phyloP scores from a whole-genome alignment of 2,888 invertebrate species.

The Drosophila quinaria region DNA sequence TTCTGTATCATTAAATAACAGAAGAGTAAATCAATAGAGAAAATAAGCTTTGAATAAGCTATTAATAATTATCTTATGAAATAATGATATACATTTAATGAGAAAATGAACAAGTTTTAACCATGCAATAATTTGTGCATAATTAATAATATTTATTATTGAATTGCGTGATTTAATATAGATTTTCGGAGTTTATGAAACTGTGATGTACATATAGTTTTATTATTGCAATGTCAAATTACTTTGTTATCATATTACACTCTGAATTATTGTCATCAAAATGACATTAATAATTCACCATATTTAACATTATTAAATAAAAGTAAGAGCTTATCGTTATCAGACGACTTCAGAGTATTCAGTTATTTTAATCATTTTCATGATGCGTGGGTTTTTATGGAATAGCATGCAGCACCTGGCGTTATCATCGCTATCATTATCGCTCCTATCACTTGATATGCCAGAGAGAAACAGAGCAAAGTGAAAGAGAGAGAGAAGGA shows the following conservation, averaged over 20 bases:
- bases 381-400: constrained; percentile 31
- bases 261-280: constrained; percentile 17
- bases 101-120: too few species aligned
- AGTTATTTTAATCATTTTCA: constrained; percentile 11
- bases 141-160: too few species aligned
- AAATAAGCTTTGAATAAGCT: too few species aligned
- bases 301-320: constrained; percentile 28
- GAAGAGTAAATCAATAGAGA: neutral
- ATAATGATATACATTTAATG: too few species aligned
- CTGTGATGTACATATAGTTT: neutral
- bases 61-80: too few species aligned
- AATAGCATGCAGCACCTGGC: constrained; percentile 44
- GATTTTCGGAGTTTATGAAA: too few species aligned
- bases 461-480: neutral
- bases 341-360: constrained; percentile 1
- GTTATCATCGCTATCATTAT: constrained; percentile 27
- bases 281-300: constrained; percentile 9
- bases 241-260: neutral
- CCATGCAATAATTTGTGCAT: too few species aligned
- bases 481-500: neutral
- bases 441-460: constrained; percentile 6
- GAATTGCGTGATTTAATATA: too few species aligned
- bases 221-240: neutral
- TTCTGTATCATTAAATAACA: neutral
- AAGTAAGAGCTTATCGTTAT: constrained; percentile 22